Conservation (phyloP, 2,113 vertebrate species). For the Pseudopodoces humilis region DNA sequence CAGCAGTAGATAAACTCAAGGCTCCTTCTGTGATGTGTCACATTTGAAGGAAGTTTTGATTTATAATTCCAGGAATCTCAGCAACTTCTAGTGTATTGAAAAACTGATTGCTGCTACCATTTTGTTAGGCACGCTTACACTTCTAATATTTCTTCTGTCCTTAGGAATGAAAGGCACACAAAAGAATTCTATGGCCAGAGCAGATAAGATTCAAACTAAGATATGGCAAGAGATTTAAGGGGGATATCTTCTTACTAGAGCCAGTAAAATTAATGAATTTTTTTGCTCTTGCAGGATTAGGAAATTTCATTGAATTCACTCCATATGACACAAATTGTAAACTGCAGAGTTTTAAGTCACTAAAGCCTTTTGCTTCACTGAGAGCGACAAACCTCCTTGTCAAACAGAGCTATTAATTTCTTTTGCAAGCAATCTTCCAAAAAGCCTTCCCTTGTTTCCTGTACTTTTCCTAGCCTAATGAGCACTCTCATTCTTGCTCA, state of each 20-base stretch:
- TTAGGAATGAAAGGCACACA: not conserved
- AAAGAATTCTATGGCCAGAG: not conserved
- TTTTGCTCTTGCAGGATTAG: not conserved
- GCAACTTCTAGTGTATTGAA: not conserved
- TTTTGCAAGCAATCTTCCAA: not conserved
- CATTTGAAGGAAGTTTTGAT: not conserved
- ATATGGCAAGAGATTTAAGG: not conserved
- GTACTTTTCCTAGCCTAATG: constrained; percentile 14
- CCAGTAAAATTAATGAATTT: not conserved
- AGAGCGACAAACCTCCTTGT: not conserved
- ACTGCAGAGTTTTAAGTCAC: not conserved
- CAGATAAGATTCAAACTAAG: not conserved
- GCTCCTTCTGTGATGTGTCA: not conserved
- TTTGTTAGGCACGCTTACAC: not conserved
- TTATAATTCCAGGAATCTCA: not conserved
- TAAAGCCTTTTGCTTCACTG: not conserved
- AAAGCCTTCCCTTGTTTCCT: constrained; percentile 40
- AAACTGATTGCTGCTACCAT: not conserved
- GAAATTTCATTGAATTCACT: constrained; percentile 3
- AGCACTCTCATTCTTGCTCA: constrained; percentile 18
- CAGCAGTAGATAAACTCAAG: not conserved
- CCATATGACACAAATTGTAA: not conserved
- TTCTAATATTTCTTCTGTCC: not conserved
- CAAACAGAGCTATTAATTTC: constrained; percentile 5
- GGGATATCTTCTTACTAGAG: not conserved